Percentiles rank a stretch among this genome's conserved stretches.
These are phyloP conservation scores for Ranitomeya variabilis DNA, from an alignment of 2,113 vertebrate genomes.

Conservation along the genomic window DNA sequence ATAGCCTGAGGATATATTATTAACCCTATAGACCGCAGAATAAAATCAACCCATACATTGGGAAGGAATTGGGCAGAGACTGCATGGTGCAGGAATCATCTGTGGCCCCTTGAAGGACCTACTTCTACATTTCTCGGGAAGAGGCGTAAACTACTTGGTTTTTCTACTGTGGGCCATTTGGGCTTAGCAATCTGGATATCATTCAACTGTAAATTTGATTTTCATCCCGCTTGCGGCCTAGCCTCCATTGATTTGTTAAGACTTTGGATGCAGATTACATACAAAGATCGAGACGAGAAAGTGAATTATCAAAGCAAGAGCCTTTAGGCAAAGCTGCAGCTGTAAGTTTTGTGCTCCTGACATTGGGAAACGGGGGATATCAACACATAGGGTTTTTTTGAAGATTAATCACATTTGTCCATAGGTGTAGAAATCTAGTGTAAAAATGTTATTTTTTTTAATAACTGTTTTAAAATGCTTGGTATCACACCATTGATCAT, in stretches of 20 bases:
- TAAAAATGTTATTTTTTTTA: not conserved
- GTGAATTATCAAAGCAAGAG: constrained; percentile 4
- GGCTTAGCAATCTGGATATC: not conserved
- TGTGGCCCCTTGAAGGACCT: not conserved
- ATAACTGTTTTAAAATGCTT: not conserved
- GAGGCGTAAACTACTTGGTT: not conserved
- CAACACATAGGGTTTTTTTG: not conserved
- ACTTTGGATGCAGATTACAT: constrained; percentile 8
- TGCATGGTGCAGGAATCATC: not conserved
- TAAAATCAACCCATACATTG: not conserved
- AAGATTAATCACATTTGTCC: not conserved
- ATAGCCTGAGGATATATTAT: constrained; percentile 28
- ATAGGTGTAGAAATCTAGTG: not conserved
- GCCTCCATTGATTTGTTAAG: constrained; percentile 13
- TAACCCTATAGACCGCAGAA: not conserved
- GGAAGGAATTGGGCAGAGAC: not conserved
- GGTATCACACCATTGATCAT: not conserved
- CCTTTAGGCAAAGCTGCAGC: constrained; percentile 23
- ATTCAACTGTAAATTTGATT: constrained; percentile 7
- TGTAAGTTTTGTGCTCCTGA: constrained; percentile 12
- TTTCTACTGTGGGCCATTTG: not conserved
- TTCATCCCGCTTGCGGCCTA: constrained; percentile 17
- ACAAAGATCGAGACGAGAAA: not conserved
- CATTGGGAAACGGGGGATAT: not conserved
- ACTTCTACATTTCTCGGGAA: not conserved